Evolutionary conservation across 2,113 vertebrate species (phyloP), one percentile per base, ranked within the genome.

Genomic region (Marmota flaviventris): DNA sequence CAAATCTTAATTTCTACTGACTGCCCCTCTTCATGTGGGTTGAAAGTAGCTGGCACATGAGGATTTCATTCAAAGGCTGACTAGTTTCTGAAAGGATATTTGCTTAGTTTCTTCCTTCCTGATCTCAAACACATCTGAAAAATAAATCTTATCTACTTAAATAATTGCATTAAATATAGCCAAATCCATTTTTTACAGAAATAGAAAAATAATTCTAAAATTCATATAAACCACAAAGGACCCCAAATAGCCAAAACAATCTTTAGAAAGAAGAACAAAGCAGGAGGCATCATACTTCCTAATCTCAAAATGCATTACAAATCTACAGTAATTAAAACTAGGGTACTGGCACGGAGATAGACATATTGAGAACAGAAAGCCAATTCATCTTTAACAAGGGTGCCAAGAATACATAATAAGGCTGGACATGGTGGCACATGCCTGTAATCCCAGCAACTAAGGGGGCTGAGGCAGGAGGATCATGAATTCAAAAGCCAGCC

Each of bases 31-130:
- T 90, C 20, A 76, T 37, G 39, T 78, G 73, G 27, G 10, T 29
- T 69, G 32, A 73, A 95, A 91, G 77, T 67, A 51, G 81, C 56
- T 90, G 61, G n/a, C 22, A 69, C 3, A 13, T 22, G 45, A 83
- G 65, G 7, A 24, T 48, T 89, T 85, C 48, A 85, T 85, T 67
- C n/a, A 88, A 73, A 90, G 53, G 1, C 37, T 82, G 42, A n/a
- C 16, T n/a, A 32, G 34, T 39, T 85, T 12, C 34, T 14, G 42
- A 69, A 61, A 83, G 20, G 16, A 5, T 48, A 56, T 83, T 78
- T 95, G 24, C 56, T 78, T 82, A 48, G 29, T 93, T 93, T 91
- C 58, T 81, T 88, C 72, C 58, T 83, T 90, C 58, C 58, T 76
- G n/a, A 81, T 81, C 39, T 87, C 25, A 61, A 87, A 72, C 10